These are phyloP conservation scores for Semotilus atromaculatus DNA, from an alignment of 2,797 vertebrate genomes.

Conservation along the genomic window DNA sequence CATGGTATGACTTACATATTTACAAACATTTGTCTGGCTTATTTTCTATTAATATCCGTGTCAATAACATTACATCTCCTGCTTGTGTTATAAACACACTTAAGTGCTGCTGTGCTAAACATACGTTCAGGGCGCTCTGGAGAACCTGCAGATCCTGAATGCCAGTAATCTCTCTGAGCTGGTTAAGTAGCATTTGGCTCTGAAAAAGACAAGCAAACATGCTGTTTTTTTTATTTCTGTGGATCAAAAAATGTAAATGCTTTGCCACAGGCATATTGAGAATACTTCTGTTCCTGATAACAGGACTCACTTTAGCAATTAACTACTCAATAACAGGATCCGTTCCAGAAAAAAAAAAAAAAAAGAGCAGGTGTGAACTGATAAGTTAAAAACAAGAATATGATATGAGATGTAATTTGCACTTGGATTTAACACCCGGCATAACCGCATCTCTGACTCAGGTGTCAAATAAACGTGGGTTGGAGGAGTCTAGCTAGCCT, in stretches of 20 bases:
- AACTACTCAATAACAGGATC: slow-evolving; percentile 2
- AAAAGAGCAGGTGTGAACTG: slow-evolving; percentile 43
- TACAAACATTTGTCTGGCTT: slow-evolving; percentile 43
- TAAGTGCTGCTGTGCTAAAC: slow-evolving; percentile 56
- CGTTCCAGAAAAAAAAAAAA: slow-evolving; percentile 2
- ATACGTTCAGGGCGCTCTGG: slow-evolving; percentile 86
- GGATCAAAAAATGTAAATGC: slow-evolving; percentile 41
- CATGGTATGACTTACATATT: slow-evolving; percentile 40
- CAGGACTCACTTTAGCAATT: slow-evolving; percentile 33
- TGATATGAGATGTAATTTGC: slow-evolving; percentile 47
- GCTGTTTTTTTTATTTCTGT: slow-evolving; percentile 14
- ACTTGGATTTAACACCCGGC: slow-evolving; percentile 30
- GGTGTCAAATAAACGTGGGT: slow-evolving; percentile 40
- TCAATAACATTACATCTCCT: slow-evolving; percentile 30
- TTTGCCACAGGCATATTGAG: slow-evolving; percentile 48
- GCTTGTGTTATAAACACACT: slow-evolving; percentile 13
- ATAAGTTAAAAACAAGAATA: slow-evolving; percentile 37
- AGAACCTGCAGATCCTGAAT: slow-evolving; percentile 88
- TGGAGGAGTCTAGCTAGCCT: not conserved
- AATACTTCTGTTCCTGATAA: slow-evolving; percentile 34
- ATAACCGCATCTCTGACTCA: slow-evolving; percentile 29
- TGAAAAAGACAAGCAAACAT: slow-evolving; percentile 61
- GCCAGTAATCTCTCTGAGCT: slow-evolving; percentile 93
- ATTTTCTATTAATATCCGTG: slow-evolving; percentile 37
- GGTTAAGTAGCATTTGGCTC: slow-evolving; percentile 85